Percentiles rank a stretch among this genome's conserved stretches.
phyloP scores from a whole-genome alignment of 2,113 vertebrate species.

The Chaetorhynchus papuensis region DNA sequence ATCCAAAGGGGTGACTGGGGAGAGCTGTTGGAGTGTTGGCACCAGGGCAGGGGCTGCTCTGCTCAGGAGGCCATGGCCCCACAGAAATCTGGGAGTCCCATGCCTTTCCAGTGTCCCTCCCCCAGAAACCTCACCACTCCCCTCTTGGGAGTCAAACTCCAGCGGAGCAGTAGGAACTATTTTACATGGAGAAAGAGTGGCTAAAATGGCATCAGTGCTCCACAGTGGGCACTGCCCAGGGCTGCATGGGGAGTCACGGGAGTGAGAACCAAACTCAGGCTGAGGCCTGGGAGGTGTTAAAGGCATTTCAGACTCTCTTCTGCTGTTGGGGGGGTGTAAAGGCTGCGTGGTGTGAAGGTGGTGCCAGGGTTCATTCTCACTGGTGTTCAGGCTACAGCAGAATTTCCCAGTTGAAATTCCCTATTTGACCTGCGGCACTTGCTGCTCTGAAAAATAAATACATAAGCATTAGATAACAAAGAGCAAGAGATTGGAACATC shows the following conservation, averaged over 20 bases:
- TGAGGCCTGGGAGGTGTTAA: neutral
- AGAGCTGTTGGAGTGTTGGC: neutral
- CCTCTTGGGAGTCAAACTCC: neutral
- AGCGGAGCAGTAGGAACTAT: neutral
- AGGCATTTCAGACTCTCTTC: neutral
- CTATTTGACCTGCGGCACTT: neutral
- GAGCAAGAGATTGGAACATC: neutral
- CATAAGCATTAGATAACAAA: neutral
- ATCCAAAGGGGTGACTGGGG: neutral
- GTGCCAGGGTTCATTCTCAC: neutral
- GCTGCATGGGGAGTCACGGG: fast-evolving
- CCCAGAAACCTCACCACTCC: neutral
- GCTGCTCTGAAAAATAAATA: neutral
- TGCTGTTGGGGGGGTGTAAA: neutral
- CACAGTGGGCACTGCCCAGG: neutral
- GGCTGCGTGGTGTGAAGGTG: fast-evolving
- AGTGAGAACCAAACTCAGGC: neutral
- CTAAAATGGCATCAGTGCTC: neutral
- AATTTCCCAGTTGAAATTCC: neutral
- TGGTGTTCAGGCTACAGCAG: neutral
- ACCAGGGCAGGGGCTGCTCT: neutral
- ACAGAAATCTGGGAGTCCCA: neutral
- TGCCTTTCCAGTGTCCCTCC: neutral
- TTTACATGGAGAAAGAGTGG: neutral
- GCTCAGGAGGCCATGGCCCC: neutral